Evolutionary conservation across 2,888 invertebrate genomes (phyloP), one percentile per base, ranked within the genome.

Genomic region (Zonitis immaculata): DNA sequence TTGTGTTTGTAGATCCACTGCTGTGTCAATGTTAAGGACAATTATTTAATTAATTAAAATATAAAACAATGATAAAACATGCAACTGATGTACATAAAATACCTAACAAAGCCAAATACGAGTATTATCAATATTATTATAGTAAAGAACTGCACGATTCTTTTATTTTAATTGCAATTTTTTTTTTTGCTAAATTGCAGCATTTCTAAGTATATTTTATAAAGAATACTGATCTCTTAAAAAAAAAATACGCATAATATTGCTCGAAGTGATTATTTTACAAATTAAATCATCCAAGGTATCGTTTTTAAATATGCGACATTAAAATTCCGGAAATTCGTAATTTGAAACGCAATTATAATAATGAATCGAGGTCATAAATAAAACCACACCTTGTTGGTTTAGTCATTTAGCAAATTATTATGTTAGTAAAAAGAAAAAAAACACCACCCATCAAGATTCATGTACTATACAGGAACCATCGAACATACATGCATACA

Each of bases 1-100:
- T 78, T 89, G 89, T 65, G 87, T 88, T 81, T 89, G 89, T 67
- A 89, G 79, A 75, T 89, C 89, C 77, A 90, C 89, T 77, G 89
- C 89, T 89, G 80, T 47, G 26, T n/a, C 39, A 12, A 12, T 45
- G 53, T 56, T 56, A 56, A 56, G 56, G 56, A 56, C 47, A 32
- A 39, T 47, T 14, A 18, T 35, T 35, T 48, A 28, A 26, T 26
- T 7, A 26, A 7, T 7, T 3, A 22, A 5, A 22, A 26, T 6
- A 7, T 8, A 26, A 44, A 42, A 18, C 12, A 44, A 32, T 49
- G 42, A 49, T 42, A 47, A 44, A 47, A 26, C 26, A 42, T 20
- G 32, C 35, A 42, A 47, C 47, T 51, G 51, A 46, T 14, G 22
- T 42, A 28, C 14, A 42, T 42, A 48, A 27, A 12, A 42, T 26